Evolutionary conservation across 1,140 invertebrate species (phyloP), one percentile per base, ranked within the genome.

Genomic region (Asobara japonica): DNA sequence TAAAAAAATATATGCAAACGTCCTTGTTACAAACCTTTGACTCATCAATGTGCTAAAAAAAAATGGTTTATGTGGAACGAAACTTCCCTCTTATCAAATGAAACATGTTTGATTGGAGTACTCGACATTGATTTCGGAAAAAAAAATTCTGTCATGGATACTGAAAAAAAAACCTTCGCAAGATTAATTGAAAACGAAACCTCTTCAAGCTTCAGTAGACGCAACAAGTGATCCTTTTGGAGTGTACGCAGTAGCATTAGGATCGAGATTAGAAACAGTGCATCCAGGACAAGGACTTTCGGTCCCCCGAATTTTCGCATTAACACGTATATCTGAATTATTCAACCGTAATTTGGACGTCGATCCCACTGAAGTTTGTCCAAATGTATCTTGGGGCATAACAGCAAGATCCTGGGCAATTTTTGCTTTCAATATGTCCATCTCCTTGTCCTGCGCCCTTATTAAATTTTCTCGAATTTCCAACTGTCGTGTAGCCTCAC

Each of bases 381-480:
- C 87, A 80, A 92, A 90, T 51, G 90, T 88, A 79, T 93, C 93
- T 76, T 92, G 90, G 29, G 96, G 95, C 93, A 97, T 96, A 72
- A 97, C 93, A 36, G 96, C 95, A 85, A 97, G 89, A 78, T 97
- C 93, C 88, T 98, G 96, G 62, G 96, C 95, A 78, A 95, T 94
- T 87, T 95, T 95, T 66, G 92, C 91, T 87, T 97, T 97, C 77
- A 98, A 89, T 80, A 96, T 94, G 79, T 94, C 93, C 75, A 97
- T 94, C 87, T 98, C 96, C 84, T 94, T 94, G 75, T 98, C 96
- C 88, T 95, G 94, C 75, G 91, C 89, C 74, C 91, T 89, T 79
- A 96, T 92, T 77, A 93, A 79, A 87, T 87, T 93, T 85, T 97
- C 95, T 88, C 93, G 92, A 83, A 98, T 95, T 89, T 96, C 94